Percentiles rank a stretch among this genome's conserved stretches.
phyloP scores from a whole-genome alignment of 92 coral and sea anemone species.

The Parazoanthus darwini region DNA sequence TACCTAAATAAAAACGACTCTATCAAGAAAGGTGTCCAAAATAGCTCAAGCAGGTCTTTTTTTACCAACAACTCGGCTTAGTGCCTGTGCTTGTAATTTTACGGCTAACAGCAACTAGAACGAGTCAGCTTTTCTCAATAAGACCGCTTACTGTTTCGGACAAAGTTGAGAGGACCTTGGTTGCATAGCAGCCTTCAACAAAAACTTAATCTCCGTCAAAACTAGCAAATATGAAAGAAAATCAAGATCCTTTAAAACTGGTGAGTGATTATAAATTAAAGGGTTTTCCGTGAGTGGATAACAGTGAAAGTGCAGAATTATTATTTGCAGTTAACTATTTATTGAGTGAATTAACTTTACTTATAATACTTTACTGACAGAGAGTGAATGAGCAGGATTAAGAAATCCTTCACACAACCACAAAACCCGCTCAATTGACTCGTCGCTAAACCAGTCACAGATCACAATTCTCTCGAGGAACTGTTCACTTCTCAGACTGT shows the following conservation, averaged over 20 bases:
- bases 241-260: background rate
- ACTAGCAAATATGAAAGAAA: background rate
- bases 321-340: background rate
- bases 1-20: background rate
- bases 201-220: background rate
- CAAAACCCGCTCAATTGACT: background rate
- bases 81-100: background rate
- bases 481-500: background rate
- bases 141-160: background rate
- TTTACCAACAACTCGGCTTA: background rate
- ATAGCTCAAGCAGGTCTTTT: background rate
- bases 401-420: background rate
- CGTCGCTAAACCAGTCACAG: background rate
- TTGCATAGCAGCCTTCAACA: background rate
- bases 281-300: background rate
- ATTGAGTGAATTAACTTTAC: background rate
- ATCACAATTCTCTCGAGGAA: background rate
- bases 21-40: background rate
- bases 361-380: background rate
- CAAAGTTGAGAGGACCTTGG: no score
- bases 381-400: background rate
- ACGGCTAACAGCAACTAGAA: background rate
- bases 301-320: background rate
- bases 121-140: background rate
- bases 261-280: background rate